Evolutionary conservation across 2,797 vertebrate genomes (phyloP), one percentile per base, ranked within the genome.

Genomic region (Hydrolagus colliei): DNA sequence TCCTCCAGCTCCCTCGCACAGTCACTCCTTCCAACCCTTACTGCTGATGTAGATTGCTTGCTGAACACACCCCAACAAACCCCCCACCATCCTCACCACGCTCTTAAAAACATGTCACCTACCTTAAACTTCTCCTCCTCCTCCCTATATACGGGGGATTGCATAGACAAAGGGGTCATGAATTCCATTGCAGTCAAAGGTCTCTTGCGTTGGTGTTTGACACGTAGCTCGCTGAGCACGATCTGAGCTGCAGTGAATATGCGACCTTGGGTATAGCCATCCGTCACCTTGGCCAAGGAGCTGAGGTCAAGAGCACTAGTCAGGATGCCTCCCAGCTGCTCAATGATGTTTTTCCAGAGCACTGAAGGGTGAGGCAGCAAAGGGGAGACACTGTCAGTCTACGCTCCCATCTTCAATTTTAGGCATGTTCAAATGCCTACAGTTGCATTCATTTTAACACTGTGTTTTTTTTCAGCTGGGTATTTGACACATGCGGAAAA

Each of bases 51-150:
- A 1, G 3, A 20, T 22, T 8, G 41, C 6, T 71, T 20, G 35
- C 7, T 32, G 20, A 32, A 79, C 14, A 11, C 68, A 22, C 75
- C 52, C 63, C 77, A 73, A n/a, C 35, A 32, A 52, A 85, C 63
- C 18, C 6, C 79, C 27, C 72, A 77, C 20, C 76, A 80, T 27
- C 73, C 59, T 14, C 27, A 35, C 68, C 63, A 7, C 14, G 12
- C 16, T 2, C 13, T 52, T 12, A 20, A 2, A 71, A 71, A 35
- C 16, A 11, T 18, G 16, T 11, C 41, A 9, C 13, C 91, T 87
- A 96, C 96, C 95, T 96, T 94, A 22, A 96, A 94, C 0, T 88
- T 76, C 71, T 95, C 94, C 4, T 96, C 95, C 41, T 96, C 95
- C 86, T 96, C 93, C 82, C 88, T 93, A 92, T 94, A 97, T 52